A percentile compares a stretch with the other conserved stretches of the same genome.
These are phyloP conservation scores for Pagrus major DNA, from an alignment of 2,113 vertebrate species.

Conservation along the genomic window DNA sequence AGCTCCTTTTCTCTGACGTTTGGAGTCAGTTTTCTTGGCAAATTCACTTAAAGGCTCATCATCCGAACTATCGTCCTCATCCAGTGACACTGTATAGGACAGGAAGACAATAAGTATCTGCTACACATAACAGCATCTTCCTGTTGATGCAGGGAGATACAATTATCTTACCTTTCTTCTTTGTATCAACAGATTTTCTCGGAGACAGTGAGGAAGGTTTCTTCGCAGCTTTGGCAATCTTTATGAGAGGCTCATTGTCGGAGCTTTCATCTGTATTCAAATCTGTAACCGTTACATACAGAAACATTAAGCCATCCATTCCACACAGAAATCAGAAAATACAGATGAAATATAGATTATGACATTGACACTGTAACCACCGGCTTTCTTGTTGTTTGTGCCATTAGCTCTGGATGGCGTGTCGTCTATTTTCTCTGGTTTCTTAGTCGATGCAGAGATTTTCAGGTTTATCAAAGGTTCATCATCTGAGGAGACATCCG, in stretches of 20 bases:
- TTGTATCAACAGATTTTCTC: conserved; percentile 29
- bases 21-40: conserved; percentile 26
- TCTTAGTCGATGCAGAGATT: not conserved
- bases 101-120: not conserved
- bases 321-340: not conserved
- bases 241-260: conserved; percentile 57
- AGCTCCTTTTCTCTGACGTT: conserved; percentile 1
- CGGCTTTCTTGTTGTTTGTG: conserved; percentile 50
- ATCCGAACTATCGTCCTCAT: conserved; percentile 31
- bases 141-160: not conserved
- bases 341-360: accelerated
- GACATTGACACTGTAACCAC: not conserved
- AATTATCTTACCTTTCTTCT: conserved; percentile 48
- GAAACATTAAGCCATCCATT: not conserved
- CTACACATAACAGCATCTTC: not conserved
- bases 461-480: conserved; percentile 58
- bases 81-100: conserved; percentile 17
- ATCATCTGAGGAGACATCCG: conserved; percentile 66
- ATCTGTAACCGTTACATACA: not conserved
- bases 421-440: conserved; percentile 38
- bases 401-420: conserved; percentile 28
- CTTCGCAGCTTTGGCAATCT: conserved; percentile 39
- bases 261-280: conserved; percentile 40
- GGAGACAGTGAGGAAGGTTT: conserved; percentile 23
- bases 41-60: conserved; percentile 55